Percentiles rank a stretch among this genome's conserved stretches.
These are phyloP conservation scores for Schizaphis graminum DNA, from an alignment of 2,888 invertebrate genomes.

Conservation along the genomic window DNA sequence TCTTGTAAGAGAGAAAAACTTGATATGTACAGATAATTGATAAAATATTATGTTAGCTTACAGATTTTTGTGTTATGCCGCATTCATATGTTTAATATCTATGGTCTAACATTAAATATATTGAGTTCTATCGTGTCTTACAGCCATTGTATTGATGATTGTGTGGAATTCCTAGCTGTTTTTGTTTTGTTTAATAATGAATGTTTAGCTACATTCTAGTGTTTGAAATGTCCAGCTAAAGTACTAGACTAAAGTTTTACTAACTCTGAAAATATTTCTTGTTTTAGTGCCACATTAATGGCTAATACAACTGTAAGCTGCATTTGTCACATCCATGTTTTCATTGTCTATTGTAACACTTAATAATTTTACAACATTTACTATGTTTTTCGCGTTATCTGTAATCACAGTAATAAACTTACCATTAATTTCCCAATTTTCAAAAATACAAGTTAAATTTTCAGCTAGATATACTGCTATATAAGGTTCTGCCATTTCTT, in stretches of 20 bases:
- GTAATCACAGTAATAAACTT: background rate
- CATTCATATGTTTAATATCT: too few species aligned
- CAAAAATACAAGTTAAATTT: conserved; percentile 5
- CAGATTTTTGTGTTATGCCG: too few species aligned
- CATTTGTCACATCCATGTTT: background rate
- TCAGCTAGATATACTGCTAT: conserved; percentile 2
- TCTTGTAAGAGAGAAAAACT: too few species aligned
- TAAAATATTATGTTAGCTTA: too few species aligned
- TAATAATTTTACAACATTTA: conserved; percentile 1
- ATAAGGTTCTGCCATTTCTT: background rate
- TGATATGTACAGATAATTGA: too few species aligned
- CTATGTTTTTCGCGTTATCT: background rate
- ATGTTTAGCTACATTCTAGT: background rate
- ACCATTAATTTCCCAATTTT: background rate
- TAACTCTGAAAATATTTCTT: background rate
- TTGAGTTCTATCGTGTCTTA: too few species aligned
- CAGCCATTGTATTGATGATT: too few species aligned
- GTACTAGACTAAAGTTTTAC: background rate
- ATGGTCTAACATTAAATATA: too few species aligned
- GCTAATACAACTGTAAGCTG: background rate
- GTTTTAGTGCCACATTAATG: background rate
- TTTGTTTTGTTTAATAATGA: too few species aligned
- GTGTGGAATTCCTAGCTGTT: too few species aligned
- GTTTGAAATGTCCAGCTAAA: conserved; percentile 8
- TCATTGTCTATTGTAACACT: background rate